A percentile compares a stretch with the other conserved stretches of the same genome.
phyloP scores from a whole-genome alignment of 2,888 invertebrate genomes.

The Apotomis turbidana region DNA sequence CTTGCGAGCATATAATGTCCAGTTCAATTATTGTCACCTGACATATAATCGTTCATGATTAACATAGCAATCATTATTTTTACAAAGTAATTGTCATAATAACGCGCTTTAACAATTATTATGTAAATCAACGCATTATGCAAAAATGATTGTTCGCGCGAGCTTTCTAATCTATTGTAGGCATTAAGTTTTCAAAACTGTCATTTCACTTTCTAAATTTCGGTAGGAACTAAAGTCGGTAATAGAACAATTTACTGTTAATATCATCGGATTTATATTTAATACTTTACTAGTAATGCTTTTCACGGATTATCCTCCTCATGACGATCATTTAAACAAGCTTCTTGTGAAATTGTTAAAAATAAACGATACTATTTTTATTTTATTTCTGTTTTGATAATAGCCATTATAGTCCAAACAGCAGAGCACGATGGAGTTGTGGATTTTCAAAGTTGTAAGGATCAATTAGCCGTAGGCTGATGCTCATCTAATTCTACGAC shows the following conservation, averaged over 20 bases:
- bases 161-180: slow-evolving; percentile 20
- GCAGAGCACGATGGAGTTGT: too few species aligned
- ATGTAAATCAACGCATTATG: slow-evolving; percentile 16
- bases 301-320: too few species aligned
- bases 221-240: slow-evolving; percentile 5
- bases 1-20: neutral
- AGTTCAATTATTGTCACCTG: neutral
- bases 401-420: too few species aligned
- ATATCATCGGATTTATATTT: neutral
- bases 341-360: too few species aligned
- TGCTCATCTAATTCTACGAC: too few species aligned
- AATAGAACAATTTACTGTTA: slow-evolving; percentile 3
- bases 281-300: too few species aligned
- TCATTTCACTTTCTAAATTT: slow-evolving; percentile 22
- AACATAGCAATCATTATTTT: neutral
- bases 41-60: neutral
- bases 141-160: slow-evolving; percentile 7
- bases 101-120: neutral
- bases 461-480: too few species aligned
- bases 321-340: too few species aligned
- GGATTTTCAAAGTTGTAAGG: too few species aligned
- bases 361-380: too few species aligned
- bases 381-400: too few species aligned
- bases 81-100: neutral
- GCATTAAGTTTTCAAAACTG: slow-evolving; percentile 20